Conservation (phyloP, 92 coral and sea anemone genomes). For the Siderastrea radians region DNA sequence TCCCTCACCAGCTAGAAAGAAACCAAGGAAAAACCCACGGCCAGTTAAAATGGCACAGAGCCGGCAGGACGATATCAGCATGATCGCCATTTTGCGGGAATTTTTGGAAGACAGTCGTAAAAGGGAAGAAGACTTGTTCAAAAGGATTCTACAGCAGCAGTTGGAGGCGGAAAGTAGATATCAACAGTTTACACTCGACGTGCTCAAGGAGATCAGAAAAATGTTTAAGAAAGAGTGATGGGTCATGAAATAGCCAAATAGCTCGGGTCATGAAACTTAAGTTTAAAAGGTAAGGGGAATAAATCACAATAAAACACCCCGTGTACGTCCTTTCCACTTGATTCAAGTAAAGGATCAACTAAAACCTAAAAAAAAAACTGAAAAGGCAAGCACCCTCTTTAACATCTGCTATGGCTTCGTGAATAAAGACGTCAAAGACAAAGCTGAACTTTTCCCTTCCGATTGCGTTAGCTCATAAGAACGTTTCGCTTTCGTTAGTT, state of each 20-base stretch:
- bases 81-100: constrained; percentile 75
- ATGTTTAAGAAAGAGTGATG: constrained; percentile 65
- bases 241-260: constrained; percentile 39
- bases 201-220: constrained; percentile 84
- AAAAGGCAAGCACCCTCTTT: too few species aligned
- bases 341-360: too few species aligned
- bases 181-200: constrained; percentile 88
- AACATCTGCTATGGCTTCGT: too few species aligned
- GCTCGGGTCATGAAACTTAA: too few species aligned
- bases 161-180: constrained; percentile 86
- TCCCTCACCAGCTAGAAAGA: constrained; percentile 44
- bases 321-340: neutral
- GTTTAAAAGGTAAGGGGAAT: too few species aligned
- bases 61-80: constrained; percentile 70
- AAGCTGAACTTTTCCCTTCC: too few species aligned
- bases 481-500: too few species aligned
- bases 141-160: constrained; percentile 85
- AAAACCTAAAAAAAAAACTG: too few species aligned
- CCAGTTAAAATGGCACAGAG: constrained; percentile 73
- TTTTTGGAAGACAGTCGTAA: constrained; percentile 88
- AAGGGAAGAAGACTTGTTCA: constrained; percentile 86
- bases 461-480: too few species aligned
- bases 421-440: too few species aligned
- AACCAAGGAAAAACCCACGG: constrained; percentile 75
- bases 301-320: too few species aligned